Percentiles rank a stretch among this genome's conserved stretches.
Conservation (phyloP, 2,888 invertebrate species). For the Ecdyonurus torrentis region DNA sequence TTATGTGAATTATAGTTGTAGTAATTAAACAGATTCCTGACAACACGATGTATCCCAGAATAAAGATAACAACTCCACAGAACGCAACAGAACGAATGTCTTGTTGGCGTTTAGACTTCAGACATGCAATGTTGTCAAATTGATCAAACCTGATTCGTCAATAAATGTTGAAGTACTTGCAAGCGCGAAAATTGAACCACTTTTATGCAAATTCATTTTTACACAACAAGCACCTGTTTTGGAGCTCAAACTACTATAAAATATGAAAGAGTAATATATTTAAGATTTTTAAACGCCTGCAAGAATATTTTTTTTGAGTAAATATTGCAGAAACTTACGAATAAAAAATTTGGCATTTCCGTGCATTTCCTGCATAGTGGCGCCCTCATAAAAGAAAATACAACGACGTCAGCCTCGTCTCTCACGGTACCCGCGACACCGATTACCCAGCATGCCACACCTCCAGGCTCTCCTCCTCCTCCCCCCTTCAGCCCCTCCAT, state of each 20-base stretch:
- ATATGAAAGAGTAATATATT: too few species aligned
- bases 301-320: too few species aligned
- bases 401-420: not conserved
- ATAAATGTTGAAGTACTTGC: not conserved
- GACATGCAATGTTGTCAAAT: not conserved
- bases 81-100: not conserved
- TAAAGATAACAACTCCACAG: not conserved
- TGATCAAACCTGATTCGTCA: not conserved
- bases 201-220: too few species aligned
- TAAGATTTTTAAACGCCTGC: too few species aligned
- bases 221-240: too few species aligned
- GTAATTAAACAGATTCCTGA: too few species aligned
- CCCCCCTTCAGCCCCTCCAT: not conserved
- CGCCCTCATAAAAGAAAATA: not conserved
- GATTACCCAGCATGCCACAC: conserved; percentile 2
- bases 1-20: too few species aligned
- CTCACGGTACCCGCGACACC: not conserved
- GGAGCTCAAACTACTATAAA: too few species aligned
- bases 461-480: not conserved
- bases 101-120: not conserved
- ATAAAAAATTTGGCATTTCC: not conserved
- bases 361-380: not conserved
- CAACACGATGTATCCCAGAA: too few species aligned
- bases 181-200: not conserved
- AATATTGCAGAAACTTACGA: too few species aligned